Conservation (phyloP, 2,888 invertebrate species). For the Cetonia aurata region DNA sequence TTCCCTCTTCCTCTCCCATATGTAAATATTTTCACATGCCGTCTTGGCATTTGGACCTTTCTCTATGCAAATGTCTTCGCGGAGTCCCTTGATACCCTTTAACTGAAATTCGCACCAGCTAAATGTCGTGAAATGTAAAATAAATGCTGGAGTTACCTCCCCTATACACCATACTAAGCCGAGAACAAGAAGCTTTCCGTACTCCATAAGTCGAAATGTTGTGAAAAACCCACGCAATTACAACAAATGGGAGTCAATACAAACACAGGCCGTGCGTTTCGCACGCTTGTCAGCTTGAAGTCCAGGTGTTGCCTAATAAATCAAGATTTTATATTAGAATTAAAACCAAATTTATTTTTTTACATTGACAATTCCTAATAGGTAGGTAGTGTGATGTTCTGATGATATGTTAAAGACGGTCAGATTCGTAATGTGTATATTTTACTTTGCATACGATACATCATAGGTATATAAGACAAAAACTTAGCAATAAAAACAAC, state of each 20-base stretch:
- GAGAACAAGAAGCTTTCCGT: constrained; percentile 22
- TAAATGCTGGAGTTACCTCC: constrained; percentile 35
- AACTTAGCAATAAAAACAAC: too few species aligned
- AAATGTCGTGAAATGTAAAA: constrained; percentile 38
- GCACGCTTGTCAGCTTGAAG: constrained; percentile 34
- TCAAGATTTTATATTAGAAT: background rate
- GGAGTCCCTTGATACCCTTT: constrained; percentile 46
- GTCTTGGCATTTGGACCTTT: constrained; percentile 47
- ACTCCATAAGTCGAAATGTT: constrained; percentile 29
- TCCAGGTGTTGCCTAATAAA: background rate
- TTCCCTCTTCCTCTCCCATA: constrained; percentile 52
- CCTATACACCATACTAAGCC: constrained; percentile 34
- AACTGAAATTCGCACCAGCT: constrained; percentile 47
- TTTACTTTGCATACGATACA: too few species aligned
- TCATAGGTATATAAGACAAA: too few species aligned
- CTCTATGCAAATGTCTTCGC: constrained; percentile 48
- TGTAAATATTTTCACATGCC: constrained; percentile 56
- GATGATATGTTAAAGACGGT: too few species aligned
- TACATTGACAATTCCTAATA: background rate
- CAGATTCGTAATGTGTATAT: too few species aligned
- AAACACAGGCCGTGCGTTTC: constrained; percentile 33
- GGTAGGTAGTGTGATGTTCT: background rate
- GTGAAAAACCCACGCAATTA: constrained; percentile 16
- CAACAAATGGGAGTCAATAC: constrained; percentile 24
- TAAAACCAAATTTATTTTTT: constrained; percentile 7